Evolutionary conservation across 2,113 vertebrate genomes (phyloP).

Genomic region (Callospermophilus lateralis): DNA sequence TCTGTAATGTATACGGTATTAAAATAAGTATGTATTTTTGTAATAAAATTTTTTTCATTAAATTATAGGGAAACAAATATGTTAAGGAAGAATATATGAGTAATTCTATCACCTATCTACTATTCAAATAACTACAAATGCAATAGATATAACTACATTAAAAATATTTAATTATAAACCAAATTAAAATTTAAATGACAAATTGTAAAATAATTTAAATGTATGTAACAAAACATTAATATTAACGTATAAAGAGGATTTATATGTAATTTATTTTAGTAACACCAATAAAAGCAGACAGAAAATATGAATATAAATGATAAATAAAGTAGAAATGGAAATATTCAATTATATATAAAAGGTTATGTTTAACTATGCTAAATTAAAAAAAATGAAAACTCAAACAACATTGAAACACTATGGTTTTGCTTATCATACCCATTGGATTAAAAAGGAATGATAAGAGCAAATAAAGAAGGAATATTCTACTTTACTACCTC

Average conservation of each 20-base stretch:
- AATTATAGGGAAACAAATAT: slow-evolving; percentile 3
- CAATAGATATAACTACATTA: not conserved
- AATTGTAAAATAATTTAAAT: not conserved
- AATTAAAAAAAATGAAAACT: not conserved
- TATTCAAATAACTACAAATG: slow-evolving; percentile 7
- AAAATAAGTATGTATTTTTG: not conserved
- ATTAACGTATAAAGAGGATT: not conserved
- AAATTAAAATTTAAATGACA: not conserved
- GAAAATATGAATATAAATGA: not conserved
- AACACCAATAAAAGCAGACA: not conserved
- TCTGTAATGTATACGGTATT: not conserved
- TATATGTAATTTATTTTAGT: not conserved
- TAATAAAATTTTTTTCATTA: not conserved
- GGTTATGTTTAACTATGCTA: not conserved
- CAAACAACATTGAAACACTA: not conserved
- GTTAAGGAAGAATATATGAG: not conserved
- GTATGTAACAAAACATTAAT: not conserved
- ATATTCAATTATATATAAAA: not conserved
- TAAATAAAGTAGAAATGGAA: slow-evolving; percentile 36
- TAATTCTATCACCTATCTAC: not conserved
- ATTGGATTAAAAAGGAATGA: not conserved
- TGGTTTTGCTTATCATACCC: not conserved
- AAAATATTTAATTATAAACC: not conserved
- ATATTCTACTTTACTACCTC: not conserved
- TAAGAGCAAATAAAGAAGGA: not conserved